phyloP scores from a whole-genome alignment of 2,113 vertebrate genomes.

The Xenopus borealis region DNA sequence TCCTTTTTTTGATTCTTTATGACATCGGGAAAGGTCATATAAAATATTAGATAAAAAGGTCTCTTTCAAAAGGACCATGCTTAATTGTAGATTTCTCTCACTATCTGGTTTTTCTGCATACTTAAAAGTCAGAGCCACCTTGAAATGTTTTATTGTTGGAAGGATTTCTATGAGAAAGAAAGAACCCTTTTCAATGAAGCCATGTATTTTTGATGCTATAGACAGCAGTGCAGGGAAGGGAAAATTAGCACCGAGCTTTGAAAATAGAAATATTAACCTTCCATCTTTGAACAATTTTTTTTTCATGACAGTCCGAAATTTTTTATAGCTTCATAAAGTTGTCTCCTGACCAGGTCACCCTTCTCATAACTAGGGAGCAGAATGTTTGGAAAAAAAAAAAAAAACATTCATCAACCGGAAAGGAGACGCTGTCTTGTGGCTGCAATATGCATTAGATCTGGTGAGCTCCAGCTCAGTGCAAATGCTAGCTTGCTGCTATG shows the following conservation, averaged over 20 bases:
- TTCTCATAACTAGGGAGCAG: constrained; percentile 99
- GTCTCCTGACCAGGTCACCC: constrained; percentile 99
- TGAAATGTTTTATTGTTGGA: constrained; percentile 59
- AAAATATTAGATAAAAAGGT: constrained; percentile 65
- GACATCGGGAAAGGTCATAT: constrained; percentile 58
- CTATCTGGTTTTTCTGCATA: constrained; percentile 62
- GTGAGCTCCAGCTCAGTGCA: constrained; percentile 88
- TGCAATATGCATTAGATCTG: constrained; percentile 94
- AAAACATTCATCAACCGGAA: constrained; percentile 99
- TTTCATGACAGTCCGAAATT: constrained; percentile 98
- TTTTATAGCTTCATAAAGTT: constrained; percentile 99
- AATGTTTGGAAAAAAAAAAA: constrained; percentile 99
- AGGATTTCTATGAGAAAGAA: constrained; percentile 64
- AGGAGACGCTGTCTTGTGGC: constrained; percentile 93
- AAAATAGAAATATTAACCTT: constrained; percentile 90
- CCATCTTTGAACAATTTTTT: constrained; percentile 67
- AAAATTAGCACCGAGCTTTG: constrained; percentile 87
- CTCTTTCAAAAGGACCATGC: constrained; percentile 58
- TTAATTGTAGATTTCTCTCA: constrained; percentile 57
- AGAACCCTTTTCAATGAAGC: constrained; percentile 53
- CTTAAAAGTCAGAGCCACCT: constrained; percentile 69
- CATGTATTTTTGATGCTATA: constrained; percentile 55
- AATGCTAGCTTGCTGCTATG: constrained; percentile 96
- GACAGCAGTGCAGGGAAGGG: constrained; percentile 58
- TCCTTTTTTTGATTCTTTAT: constrained; percentile 53